Evolutionary conservation across 2,113 vertebrate genomes (phyloP).

Genomic region (Collichthys lucidus): DNA sequence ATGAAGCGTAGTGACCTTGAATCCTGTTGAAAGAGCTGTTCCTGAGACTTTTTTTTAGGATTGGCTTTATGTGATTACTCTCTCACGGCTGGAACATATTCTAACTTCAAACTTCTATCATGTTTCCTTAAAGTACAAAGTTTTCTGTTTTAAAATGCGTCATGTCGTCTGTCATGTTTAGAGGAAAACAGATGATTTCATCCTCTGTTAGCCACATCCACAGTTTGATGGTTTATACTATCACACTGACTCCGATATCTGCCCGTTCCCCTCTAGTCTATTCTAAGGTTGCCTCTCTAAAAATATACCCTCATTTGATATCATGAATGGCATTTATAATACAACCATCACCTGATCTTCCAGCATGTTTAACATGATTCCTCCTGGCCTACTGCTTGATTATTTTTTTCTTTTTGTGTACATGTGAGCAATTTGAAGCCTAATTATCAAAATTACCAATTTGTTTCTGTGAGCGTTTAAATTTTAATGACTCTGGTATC

Average conservation of each 20-base stretch:
- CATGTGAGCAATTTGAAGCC: neutral
- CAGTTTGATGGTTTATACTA: constrained; percentile 9
- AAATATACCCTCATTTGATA: constrained; percentile 57
- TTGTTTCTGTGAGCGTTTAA: neutral
- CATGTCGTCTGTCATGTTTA: neutral
- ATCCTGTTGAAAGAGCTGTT: neutral
- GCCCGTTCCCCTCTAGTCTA: neutral
- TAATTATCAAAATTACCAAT: neutral
- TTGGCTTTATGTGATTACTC: neutral
- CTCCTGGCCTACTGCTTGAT: neutral
- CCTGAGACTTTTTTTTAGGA: constrained; percentile 18
- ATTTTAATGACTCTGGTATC: neutral
- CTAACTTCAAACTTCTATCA: constrained; percentile 17
- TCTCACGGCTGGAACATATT: constrained; percentile 5
- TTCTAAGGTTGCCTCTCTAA: constrained; percentile 33
- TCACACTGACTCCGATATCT: constrained; percentile 31
- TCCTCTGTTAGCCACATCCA: neutral
- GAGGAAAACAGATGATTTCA: constrained; percentile 21
- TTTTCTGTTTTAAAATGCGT: neutral
- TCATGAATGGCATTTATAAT: constrained; percentile 63
- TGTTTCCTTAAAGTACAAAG: neutral
- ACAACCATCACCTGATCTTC: constrained; percentile 36
- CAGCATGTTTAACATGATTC: neutral
- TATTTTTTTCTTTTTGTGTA: no score
- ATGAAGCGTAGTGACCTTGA: neutral